These are phyloP conservation scores for Aplidium turbinatum DNA, from an alignment of 23 tunicate genomes.

Conservation along the genomic window DNA sequence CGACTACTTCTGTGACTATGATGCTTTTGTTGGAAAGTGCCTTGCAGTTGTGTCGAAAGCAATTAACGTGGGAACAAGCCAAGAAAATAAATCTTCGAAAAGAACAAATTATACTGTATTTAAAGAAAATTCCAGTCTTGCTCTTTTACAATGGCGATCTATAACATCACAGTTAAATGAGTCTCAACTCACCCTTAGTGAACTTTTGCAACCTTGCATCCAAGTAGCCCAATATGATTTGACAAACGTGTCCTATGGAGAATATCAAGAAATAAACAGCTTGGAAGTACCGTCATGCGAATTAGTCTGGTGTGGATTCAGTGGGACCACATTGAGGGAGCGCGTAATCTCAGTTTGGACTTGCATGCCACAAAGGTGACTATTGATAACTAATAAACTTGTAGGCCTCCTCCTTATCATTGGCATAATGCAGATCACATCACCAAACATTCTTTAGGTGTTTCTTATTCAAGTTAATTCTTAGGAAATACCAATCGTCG, in stretches of 20 bases:
- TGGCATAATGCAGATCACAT: no score
- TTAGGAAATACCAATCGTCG: no score
- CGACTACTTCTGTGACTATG: slow-evolving; percentile 41
- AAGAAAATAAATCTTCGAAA: no score
- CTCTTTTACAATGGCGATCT: slow-evolving; percentile 6
- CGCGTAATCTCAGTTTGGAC: slow-evolving; percentile 53
- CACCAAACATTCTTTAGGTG: no score
- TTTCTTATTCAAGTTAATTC: no score
- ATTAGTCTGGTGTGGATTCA: slow-evolving; percentile 68
- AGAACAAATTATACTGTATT: no score
- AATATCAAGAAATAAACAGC: slow-evolving; percentile 59
- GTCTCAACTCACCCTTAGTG: slow-evolving; percentile 7
- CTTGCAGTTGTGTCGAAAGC: neutral
- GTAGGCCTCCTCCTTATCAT: no score
- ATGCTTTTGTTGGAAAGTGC: slow-evolving; percentile 27
- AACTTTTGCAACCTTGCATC: slow-evolving; percentile 58
- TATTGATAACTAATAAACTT: neutral
- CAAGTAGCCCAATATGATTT: slow-evolving; percentile 65
- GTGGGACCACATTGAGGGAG: slow-evolving; percentile 20
- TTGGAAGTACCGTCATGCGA: slow-evolving; percentile 56
- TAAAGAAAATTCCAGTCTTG: no score
- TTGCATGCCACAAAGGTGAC: slow-evolving; percentile 48
- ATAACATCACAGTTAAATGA: neutral
- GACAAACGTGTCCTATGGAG: slow-evolving; percentile 31
- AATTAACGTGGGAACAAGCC: neutral